These are phyloP conservation scores for Pipra filicauda DNA, from an alignment of 2,113 vertebrate species.

Conservation along the genomic window DNA sequence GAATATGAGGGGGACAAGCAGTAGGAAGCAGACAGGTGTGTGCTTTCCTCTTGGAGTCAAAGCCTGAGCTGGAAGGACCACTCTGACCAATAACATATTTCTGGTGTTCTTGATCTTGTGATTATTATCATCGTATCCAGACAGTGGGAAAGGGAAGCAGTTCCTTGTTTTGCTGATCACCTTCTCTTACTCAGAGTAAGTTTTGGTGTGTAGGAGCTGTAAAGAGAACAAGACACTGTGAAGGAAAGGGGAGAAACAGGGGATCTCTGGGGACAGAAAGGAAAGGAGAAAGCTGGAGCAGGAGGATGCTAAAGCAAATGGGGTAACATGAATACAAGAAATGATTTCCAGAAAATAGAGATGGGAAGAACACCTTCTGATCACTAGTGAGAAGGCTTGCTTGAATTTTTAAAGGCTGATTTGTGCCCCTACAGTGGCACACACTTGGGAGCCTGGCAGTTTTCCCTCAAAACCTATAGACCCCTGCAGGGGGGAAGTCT, in stretches of 20 bases:
- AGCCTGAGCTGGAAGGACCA: not conserved
- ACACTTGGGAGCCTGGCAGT: not conserved
- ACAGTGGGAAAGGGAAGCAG: not conserved
- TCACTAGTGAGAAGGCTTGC: not conserved
- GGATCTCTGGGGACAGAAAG: not conserved
- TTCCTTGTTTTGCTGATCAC: not conserved
- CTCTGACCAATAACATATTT: not conserved
- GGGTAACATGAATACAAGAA: not conserved
- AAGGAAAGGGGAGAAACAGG: not conserved
- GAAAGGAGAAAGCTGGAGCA: not conserved
- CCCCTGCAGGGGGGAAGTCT: not conserved
- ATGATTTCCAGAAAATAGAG: not conserved
- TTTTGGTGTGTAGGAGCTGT: not conserved
- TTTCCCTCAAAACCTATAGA: not conserved
- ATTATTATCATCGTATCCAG: not conserved
- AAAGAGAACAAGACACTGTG: not conserved
- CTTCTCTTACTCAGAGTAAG: not conserved
- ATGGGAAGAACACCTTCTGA: not conserved
- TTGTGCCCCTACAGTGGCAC: not conserved
- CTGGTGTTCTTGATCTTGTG: not conserved
- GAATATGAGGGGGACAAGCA: not conserved
- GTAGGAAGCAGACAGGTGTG: not conserved
- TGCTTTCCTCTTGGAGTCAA: not conserved
- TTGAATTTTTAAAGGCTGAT: not conserved
- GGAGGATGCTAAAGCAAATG: not conserved